Evolutionary conservation across 2,888 invertebrate genomes (phyloP).

Genomic region (Thymelicus lineola): DNA sequence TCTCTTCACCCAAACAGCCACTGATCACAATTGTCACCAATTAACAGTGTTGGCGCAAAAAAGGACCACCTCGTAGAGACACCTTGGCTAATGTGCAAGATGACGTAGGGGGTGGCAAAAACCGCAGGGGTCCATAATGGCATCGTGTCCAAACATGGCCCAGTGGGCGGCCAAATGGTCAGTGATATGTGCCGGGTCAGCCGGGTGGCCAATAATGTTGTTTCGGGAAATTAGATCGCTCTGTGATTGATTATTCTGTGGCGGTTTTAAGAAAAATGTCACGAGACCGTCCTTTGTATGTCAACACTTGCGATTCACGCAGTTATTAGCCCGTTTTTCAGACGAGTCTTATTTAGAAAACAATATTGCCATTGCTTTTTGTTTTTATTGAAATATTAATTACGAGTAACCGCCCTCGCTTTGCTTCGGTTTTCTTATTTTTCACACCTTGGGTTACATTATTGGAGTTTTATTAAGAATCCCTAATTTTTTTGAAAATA

Average conservation of each 20-base stretch:
- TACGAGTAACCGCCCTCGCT: too few species aligned
- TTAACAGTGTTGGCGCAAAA: conserved; percentile 73
- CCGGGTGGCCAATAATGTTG: conserved; percentile 5
- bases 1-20: conserved; percentile 73
- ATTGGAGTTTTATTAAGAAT: too few species aligned
- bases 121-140: conserved; percentile 75
- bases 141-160: conserved; percentile 75
- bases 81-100: conserved; percentile 82
- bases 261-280: background rate
- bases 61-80: conserved; percentile 77
- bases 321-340: background rate
- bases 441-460: too few species aligned
- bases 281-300: background rate
- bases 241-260: conserved; percentile 14
- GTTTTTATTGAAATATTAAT: too few species aligned
- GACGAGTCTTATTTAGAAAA: too few species aligned
- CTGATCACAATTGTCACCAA: conserved; percentile 82
- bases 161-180: conserved; percentile 61
- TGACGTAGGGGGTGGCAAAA: conserved; percentile 72
- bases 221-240: conserved; percentile 11
- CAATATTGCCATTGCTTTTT: too few species aligned
- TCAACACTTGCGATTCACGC: background rate
- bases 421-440: too few species aligned
- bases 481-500: too few species aligned
- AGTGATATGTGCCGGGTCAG: conserved; percentile 6